Evolutionary conservation across 1,140 invertebrate species (phyloP), one percentile per base, ranked within the genome.

Genomic region (Drosophila punjabiensis): DNA sequence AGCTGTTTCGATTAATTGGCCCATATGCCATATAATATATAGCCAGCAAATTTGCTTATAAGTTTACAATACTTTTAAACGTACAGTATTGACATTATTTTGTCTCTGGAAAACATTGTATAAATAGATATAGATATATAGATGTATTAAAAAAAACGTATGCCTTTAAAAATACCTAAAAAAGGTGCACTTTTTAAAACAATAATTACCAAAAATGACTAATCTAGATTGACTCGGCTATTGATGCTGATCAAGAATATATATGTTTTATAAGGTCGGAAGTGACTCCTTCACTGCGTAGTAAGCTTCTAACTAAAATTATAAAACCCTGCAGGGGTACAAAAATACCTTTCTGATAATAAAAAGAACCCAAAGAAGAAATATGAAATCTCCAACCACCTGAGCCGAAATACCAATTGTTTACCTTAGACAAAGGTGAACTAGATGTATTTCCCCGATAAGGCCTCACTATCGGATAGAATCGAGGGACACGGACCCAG

Each of bases 401-500:
- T 39, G n/a, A 10, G n/a, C 62, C 24, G 13, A 59, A 59, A 20
- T 16, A 41, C 4, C 13, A 9, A 45, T 28, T 45, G 30, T 66
- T 66, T 66, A 66, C 37, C 13, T 45, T 14, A 41, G 11, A 10
- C 33, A 65, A 65, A 68, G 60, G 65, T 71, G 39, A 47, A 58
- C 14, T 56, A 56, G 65, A 69, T 47, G 28, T 37, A 11, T 39
- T 10, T 3, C 39, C 16, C 18, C 24, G 68, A 71, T 74, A 62
- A 62, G 71, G 11, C 13, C 2, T 16, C 24, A 20, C 20, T 71
- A 71, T 71, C 64, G 35, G 32, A 30, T 10, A 41, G 52, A 16
- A 48, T n/a, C 39, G 56, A n/a, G n/a, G 37, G 28, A 33, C 71
- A 75, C 71, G 71, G 56, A 62, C 71, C 71, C 39, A 16, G 56